Conservation (phyloP, 30 jellyfish, hydroid and myxozoan species). For the Sanderia malayensis region DNA sequence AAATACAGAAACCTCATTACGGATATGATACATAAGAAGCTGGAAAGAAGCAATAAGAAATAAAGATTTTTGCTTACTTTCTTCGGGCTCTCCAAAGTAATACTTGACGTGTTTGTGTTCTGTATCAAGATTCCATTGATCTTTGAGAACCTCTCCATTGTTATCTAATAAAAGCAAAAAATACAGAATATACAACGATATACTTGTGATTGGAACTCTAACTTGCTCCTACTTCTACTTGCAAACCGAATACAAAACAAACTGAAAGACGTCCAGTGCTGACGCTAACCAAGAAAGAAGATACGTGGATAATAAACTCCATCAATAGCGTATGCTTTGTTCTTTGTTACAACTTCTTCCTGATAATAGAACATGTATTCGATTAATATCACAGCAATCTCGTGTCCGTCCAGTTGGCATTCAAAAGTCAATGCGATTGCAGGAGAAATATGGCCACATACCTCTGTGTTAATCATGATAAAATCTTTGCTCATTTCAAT, state of each 20-base stretch:
- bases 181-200: no score
- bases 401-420: no score
- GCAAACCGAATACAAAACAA: no score
- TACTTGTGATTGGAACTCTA: no score
- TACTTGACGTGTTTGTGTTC: conserved; percentile 87
- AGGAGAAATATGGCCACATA: no score
- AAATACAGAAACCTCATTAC: background rate
- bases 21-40: background rate
- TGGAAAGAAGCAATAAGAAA: background rate
- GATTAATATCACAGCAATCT: no score
- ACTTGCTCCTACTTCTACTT: no score
- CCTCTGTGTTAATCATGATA: conserved; percentile 93
- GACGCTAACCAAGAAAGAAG: conserved; percentile 81
- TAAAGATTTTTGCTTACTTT: conserved; percentile 60
- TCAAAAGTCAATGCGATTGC: no score
- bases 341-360: conserved; percentile 65
- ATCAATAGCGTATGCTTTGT: conserved; percentile 81
- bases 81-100: conserved; percentile 88
- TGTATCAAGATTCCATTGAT: conserved; percentile 87
- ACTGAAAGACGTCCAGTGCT: no score
- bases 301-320: conserved; percentile 96
- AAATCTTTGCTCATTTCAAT: conserved; percentile 66
- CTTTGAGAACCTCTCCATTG: conserved; percentile 70
- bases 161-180: conserved; percentile 36
- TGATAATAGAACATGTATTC: no score